These are phyloP conservation scores for Drosophila acutilabella DNA, from an alignment of 2,888 invertebrate genomes.

Conservation along the genomic window DNA sequence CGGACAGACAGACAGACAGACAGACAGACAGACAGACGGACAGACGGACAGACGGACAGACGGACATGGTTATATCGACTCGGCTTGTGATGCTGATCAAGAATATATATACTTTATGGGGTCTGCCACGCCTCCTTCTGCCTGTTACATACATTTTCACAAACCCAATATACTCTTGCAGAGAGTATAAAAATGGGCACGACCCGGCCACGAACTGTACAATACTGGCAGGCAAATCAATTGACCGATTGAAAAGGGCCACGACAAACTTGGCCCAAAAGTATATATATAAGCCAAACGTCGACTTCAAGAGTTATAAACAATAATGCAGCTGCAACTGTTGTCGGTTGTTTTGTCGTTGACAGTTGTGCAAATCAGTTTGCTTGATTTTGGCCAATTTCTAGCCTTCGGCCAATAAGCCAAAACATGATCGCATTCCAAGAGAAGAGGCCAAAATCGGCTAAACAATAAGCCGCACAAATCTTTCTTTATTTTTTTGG, in stretches of 20 bases:
- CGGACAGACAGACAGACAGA: too few relatives aligned
- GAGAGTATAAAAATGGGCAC: constrained; percentile 55
- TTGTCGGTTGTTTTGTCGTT: constrained; percentile 44
- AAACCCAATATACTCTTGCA: too few relatives aligned
- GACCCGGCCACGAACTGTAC: constrained; percentile 44
- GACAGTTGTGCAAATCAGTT: constrained; percentile 70
- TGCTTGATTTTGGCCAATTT: constrained; percentile 58
- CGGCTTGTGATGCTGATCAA: too few relatives aligned
- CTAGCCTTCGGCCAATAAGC: constrained; percentile 63
- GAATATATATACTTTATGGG: too few relatives aligned
- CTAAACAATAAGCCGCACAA: constrained; percentile 41
- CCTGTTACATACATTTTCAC: too few relatives aligned
- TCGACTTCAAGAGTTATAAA: constrained; percentile 36
- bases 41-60: too few relatives aligned
- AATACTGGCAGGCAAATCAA: constrained; percentile 61
- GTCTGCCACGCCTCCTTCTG: too few relatives aligned
- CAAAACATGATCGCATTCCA: constrained; percentile 74
- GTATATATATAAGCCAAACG: constrained; percentile 33
- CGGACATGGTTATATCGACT: too few relatives aligned
- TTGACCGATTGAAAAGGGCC: constrained; percentile 58
- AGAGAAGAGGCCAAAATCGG: constrained; percentile 44
- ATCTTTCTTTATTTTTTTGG: constrained; percentile 41
- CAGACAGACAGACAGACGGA: too few relatives aligned
- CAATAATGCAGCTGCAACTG: constrained; percentile 62
- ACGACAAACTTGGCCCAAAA: constrained; percentile 62